Conservation (phyloP, 2,113 vertebrate genomes). For the Ictidomys tridecemlineatus region DNA sequence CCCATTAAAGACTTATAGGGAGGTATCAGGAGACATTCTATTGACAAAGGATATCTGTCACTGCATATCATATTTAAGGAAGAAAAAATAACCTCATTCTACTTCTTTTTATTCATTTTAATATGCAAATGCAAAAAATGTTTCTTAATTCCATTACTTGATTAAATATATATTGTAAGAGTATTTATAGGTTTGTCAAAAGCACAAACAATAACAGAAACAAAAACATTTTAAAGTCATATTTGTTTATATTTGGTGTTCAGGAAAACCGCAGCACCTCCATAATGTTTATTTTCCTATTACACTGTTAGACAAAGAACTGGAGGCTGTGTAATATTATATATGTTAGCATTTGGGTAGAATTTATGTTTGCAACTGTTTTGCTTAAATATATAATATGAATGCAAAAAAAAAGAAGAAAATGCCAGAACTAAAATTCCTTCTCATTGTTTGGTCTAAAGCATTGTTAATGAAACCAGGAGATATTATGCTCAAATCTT, state of each 20-base stretch:
- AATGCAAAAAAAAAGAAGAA: neutral
- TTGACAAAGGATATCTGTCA: neutral
- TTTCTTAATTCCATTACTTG: neutral
- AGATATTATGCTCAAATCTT: constrained; percentile 40
- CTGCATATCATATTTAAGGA: neutral
- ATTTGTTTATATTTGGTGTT: neutral
- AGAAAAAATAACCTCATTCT: neutral
- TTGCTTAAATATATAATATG: neutral
- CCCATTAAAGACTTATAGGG: neutral
- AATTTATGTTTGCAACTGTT: neutral
- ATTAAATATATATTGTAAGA: neutral
- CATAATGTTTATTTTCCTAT: neutral
- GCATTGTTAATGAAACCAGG: constrained; percentile 6
- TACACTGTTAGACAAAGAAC: neutral
- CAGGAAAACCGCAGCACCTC: neutral
- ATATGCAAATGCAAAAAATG: constrained; percentile 10
- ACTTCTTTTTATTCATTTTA: constrained; percentile 39
- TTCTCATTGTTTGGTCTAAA: constrained; percentile 18
- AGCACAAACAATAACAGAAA: neutral
- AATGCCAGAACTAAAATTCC: neutral
- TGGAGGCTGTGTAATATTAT: neutral
- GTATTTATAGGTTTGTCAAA: neutral
- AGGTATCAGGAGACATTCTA: neutral
- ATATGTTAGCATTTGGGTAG: neutral
- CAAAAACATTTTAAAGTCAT: neutral